Evolutionary conservation across 1,140 invertebrate species (phyloP), one percentile per base, ranked within the genome.

Genomic region (Bombyx mandarina): DNA sequence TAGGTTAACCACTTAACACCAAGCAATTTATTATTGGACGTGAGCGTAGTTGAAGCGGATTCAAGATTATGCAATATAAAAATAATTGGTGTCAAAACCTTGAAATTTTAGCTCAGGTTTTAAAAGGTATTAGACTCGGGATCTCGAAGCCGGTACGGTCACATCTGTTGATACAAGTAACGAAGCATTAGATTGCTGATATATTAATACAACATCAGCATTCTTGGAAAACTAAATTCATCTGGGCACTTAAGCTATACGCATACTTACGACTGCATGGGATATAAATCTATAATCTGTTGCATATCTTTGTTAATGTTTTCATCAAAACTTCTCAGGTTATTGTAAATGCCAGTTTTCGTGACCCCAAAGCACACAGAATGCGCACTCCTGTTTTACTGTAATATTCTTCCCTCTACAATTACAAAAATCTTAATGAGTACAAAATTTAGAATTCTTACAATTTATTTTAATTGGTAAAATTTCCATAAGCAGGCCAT

Each of bases 301-400:
- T 45, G 42, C 6, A 54, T 9, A 12, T 18, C 9, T 43, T 44
- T 45, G n/a, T 54, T 45, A 7, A 54, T 44, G 10, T 45, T 7
- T 45, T 45, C 22, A 54, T 54, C 52, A 44, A 61, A 62, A 53
- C 60, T 58, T 44, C 50, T 52, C 2, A 12, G 9, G 57, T 63
- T 60, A 4, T 46, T 6, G 22, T 60, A 2, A 22, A 69, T 53
- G 2, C 54, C 71, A 0, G 85, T 84, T 9, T 84, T 75, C 8
- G 89, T 89, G 3, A 79, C 67, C 6, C 89, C 84, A 47, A 89
- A 88, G 71, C 89, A 90, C 44, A 90, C 67, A 0, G 67, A 53
- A 90, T 80, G 53, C 82, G 74, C 10, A 90, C 82, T 8, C 89
- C 89, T 7, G 85, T 89, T 69, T 87, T 80, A 58, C 88, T 85